phyloP scores from a whole-genome alignment of 2,113 vertebrate genomes.

The Motacilla tschutschensis region DNA sequence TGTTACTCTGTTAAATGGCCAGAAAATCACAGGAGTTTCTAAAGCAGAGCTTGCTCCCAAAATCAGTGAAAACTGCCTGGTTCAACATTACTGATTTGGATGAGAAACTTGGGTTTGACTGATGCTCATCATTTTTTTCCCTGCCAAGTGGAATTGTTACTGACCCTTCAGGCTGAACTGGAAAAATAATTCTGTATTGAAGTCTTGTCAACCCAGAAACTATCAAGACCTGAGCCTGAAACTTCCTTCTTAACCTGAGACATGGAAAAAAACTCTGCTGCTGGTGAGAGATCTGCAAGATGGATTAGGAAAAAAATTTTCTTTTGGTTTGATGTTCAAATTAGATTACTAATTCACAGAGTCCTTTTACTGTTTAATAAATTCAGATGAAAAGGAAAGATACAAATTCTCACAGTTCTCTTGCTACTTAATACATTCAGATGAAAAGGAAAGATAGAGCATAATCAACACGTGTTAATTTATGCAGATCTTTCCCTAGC shows the following conservation, averaged over 20 bases:
- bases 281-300: constrained; percentile 4
- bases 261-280: neutral
- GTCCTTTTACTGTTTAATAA: constrained; percentile 50
- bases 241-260: constrained; percentile 16
- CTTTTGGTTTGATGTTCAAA: constrained; percentile 67
- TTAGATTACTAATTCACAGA: constrained; percentile 59
- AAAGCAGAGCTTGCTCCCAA: neutral
- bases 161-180: neutral
- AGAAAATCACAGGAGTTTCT: neutral
- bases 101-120: neutral
- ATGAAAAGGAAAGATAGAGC: constrained; percentile 59
- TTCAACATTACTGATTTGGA: neutral
- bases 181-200: neutral
- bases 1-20: neutral
- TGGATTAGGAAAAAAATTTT: constrained; percentile 44
- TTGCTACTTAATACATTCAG: constrained; percentile 55
- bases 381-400: constrained; percentile 65
- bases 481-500: constrained; percentile 61
- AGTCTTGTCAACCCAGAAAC: neutral
- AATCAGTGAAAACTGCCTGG: neutral
- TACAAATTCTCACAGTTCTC: constrained; percentile 56
- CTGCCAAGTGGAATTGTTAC: neutral
- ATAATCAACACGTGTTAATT: constrained; percentile 61
- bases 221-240: constrained; percentile 8
- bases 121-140: neutral